Evolutionary conservation across 30 jellyfish, hydroid and myxozoan species (phyloP).

Genomic region (Sanderia malayensis): DNA sequence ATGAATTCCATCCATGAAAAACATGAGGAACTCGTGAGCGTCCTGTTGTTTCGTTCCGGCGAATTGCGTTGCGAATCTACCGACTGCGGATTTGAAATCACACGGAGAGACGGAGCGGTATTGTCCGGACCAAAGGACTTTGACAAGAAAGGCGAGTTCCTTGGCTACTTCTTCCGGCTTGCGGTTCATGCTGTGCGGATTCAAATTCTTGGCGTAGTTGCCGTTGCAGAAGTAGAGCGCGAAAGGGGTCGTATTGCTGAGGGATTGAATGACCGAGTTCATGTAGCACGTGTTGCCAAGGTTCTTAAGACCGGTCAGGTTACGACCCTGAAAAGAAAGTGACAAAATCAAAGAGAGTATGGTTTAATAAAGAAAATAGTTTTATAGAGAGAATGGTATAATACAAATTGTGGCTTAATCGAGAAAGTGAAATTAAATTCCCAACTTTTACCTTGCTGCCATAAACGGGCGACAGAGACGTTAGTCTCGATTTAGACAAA

Average conservation of each 20-base stretch:
- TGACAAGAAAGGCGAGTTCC: constrained; percentile 82
- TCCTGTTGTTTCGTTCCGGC: constrained; percentile 79
- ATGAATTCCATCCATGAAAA: constrained; percentile 87
- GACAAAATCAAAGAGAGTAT: neutral
- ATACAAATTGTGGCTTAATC: too few relatives aligned
- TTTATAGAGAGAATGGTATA: too few relatives aligned
- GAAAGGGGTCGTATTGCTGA: constrained; percentile 71
- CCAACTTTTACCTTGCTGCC: constrained; percentile 94
- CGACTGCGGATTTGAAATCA: constrained; percentile 82
- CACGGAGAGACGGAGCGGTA: constrained; percentile 93
- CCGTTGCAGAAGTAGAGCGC: constrained; percentile 66
- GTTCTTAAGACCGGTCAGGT: constrained; percentile 87
- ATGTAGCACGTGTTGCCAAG: constrained; percentile 96
- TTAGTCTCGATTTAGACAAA: constrained; percentile 63
- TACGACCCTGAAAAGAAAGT: constrained; percentile 68
- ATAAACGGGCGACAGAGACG: constrained; percentile 67
- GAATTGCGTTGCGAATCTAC: constrained; percentile 74
- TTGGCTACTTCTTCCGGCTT: constrained; percentile 84
- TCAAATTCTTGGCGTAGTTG: constrained; percentile 46
- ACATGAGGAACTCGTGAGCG: constrained; percentile 87
- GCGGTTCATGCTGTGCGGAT: constrained; percentile 59
- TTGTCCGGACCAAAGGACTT: constrained; percentile 90
- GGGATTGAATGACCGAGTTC: constrained; percentile 87
- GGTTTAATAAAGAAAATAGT: too few relatives aligned
- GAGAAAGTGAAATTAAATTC: too few relatives aligned